Base-by-base conservation (phyloP, 2,888 invertebrate species). In the Euzophera pinguis region DNA sequence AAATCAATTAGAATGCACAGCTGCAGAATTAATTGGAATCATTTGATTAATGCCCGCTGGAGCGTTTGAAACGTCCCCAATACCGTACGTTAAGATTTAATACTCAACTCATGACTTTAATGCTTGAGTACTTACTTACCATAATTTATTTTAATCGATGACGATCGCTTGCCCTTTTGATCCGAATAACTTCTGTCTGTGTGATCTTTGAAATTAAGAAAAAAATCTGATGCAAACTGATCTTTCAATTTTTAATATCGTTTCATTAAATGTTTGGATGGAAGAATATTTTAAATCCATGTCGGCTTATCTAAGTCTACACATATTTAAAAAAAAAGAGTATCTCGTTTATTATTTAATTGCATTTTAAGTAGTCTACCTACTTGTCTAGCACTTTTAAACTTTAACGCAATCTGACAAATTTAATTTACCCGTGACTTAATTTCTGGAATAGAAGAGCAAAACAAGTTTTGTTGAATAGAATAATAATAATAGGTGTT, bases 91-190 rank as follows among this genome's bases (percentile, higher is more conserved):
- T 42, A 17, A 50, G 43, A 51, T 48, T 49, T 17, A 55, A 50
- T 52, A 52, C 49, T 47, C 43, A 35, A 51, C 42, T 52, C 53
- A 49, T 62, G 62, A 61, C 61, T 67, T 57, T 64, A 65, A 65
- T 65, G 62, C 59, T 64, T 60, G 53, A 47, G 50, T 54, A 52
- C 32, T 41, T 57, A 61, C 66, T 22, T 22, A 22, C 62, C 62
- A 69, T 69, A 59, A 69, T 71, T 76, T 81, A 82, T 82, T 81
- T 78, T 63, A 61, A 75, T 74, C 73, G 75, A 75, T 82, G 79
- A 82, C 76, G 71, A 3, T 14, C 50, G 51, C 41, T 27, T 43
- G 29, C 43, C 16, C 8, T 34, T 13, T 32, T 16, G 22, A 4
- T 16, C 12, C 27, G 14, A 45, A 22, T 22, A 22, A 22, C 22